Evolutionary conservation across 2,888 invertebrate species (phyloP).

Genomic region (Tetanocera ferruginea): DNA sequence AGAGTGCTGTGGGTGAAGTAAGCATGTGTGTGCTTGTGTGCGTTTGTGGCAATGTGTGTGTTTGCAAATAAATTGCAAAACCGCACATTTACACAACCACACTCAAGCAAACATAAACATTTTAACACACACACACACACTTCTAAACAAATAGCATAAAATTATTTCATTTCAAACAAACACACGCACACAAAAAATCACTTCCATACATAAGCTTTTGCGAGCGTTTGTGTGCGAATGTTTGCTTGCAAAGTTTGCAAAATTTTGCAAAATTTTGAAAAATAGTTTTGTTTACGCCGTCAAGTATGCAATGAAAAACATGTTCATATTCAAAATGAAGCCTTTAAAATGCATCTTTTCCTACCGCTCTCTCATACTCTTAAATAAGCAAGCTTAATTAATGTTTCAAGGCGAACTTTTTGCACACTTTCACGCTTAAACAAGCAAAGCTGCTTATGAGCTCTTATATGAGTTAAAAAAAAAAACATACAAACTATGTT

Average conservation of each 20-base stretch:
- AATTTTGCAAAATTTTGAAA: no score
- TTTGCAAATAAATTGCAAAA: constrained; percentile 40
- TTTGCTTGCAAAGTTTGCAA: not conserved
- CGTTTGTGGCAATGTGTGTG: no score
- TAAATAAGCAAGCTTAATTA: no score
- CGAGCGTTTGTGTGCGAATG: not conserved
- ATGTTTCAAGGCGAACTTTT: no score
- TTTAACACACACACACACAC: not conserved
- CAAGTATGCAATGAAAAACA: constrained; percentile 9
- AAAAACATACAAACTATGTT: no score
- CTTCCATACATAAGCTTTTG: not conserved
- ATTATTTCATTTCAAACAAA: not conserved
- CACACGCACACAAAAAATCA: not conserved
- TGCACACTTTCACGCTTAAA: no score
- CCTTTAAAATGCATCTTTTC: constrained; percentile 1
- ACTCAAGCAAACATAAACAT: not conserved
- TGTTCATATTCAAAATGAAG: constrained; percentile 11
- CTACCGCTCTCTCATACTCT: not conserved
- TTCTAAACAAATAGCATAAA: constrained; percentile 5
- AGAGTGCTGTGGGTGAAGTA: not conserved
- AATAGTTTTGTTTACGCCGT: not conserved
- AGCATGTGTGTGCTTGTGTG: not conserved
- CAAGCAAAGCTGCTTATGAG: no score
- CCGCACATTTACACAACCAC: constrained; percentile 16
- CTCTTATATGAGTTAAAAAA: no score